Conservation (phyloP, 2,113 vertebrate species). For the Cairina moschata region DNA sequence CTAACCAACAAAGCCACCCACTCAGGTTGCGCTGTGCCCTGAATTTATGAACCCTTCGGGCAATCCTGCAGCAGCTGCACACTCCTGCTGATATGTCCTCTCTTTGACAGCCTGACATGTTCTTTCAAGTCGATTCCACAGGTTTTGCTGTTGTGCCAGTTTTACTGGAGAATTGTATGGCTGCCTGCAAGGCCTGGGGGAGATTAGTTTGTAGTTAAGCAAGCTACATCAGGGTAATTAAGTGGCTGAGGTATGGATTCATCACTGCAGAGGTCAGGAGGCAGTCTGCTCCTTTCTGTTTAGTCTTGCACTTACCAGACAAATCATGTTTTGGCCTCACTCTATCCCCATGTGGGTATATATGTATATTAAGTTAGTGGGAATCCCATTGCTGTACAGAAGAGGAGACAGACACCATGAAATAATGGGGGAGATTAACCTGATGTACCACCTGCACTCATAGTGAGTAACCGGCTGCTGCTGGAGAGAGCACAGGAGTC, state of each 20-base stretch:
- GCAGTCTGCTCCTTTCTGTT: background rate
- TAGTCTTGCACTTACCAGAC: background rate
- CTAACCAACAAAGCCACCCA: slow-evolving; percentile 39
- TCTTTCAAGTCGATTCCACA: slow-evolving; percentile 13
- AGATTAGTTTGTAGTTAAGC: background rate
- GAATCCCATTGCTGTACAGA: background rate
- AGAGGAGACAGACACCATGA: background rate
- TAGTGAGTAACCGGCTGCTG: background rate
- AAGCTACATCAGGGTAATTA: background rate
- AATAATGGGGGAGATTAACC: background rate
- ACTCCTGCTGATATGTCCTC: background rate
- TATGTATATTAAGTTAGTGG: background rate
- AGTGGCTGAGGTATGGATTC: background rate
- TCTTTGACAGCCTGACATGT: background rate
- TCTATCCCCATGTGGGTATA: background rate
- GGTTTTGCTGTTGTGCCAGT: background rate
- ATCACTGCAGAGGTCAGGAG: background rate
- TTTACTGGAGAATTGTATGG: background rate
- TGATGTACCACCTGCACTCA: rapidly evolving
- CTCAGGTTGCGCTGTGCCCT: background rate
- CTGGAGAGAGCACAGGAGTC: rapidly evolving
- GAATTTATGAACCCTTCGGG: slow-evolving; percentile 55
- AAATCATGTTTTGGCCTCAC: background rate
- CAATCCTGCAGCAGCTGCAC: slow-evolving; percentile 19
- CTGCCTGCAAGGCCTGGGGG: background rate